A percentile compares a stretch with the other conserved stretches of the same genome.
Conservation (phyloP, 2,113 vertebrate species). For the Hippopotamus amphibius region DNA sequence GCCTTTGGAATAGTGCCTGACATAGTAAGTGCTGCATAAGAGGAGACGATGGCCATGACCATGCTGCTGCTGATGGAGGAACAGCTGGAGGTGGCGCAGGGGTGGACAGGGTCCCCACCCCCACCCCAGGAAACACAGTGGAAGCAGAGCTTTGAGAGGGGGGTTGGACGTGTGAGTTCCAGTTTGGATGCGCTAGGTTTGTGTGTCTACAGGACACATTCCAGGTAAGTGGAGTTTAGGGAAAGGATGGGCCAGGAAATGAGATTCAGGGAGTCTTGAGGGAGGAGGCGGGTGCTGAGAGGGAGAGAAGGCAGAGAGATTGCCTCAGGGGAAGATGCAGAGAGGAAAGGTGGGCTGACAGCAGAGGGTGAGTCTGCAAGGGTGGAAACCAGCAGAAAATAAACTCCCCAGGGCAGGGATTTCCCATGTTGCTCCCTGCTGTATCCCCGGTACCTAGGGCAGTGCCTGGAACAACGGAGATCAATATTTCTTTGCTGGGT, state of each 20-base stretch:
- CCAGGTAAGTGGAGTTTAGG: not conserved
- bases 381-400: not conserved
- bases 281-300: not conserved
- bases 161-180: not conserved
- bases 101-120: not conserved
- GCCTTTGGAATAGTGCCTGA: not conserved
- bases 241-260: not conserved
- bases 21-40: not conserved
- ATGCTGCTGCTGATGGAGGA: rapidly evolving
- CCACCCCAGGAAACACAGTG: not conserved
- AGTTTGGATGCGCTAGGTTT: not conserved
- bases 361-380: not conserved
- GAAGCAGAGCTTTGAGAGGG: not conserved
- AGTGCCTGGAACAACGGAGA: not conserved
- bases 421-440: not conserved
- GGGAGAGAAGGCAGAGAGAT: not conserved
- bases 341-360: no score
- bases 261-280: not conserved
- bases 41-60: not conserved
- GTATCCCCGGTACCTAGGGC: not conserved
- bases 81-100: not conserved
- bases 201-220: no score
- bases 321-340: not conserved
- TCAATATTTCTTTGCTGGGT: not conserved
- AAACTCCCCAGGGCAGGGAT: not conserved